phyloP scores from a whole-genome alignment of 2,888 invertebrate species.

The Rhagonycha lutea region DNA sequence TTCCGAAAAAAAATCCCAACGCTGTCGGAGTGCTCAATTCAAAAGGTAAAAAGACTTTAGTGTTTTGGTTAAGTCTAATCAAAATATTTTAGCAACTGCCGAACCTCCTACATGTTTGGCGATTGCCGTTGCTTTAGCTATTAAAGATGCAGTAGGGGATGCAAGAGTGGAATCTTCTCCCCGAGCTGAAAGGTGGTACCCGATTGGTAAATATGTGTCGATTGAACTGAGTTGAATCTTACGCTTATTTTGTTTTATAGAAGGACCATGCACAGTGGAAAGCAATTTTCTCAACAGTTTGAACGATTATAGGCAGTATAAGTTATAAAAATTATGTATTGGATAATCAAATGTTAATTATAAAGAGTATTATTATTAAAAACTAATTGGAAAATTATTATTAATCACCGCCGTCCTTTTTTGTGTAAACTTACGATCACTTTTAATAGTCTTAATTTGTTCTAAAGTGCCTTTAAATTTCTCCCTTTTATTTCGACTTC shows the following conservation, averaged over 20 bases:
- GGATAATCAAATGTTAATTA: too few species aligned
- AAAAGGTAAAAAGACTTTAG: slow-evolving; percentile 63
- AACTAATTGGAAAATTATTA: too few species aligned
- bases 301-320: slow-evolving; percentile 39
- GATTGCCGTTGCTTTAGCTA: slow-evolving; percentile 52
- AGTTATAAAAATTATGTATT: slow-evolving; percentile 22
- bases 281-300: slow-evolving; percentile 40
- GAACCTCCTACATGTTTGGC: slow-evolving; percentile 66
- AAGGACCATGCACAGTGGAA: slow-evolving; percentile 43
- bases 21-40: slow-evolving; percentile 71
- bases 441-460: too few species aligned
- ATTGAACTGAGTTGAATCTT: not conserved
- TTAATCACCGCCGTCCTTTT: too few species aligned
- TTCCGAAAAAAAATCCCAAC: slow-evolving; percentile 69
- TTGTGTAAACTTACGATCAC: too few species aligned
- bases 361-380: too few species aligned
- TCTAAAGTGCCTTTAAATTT: too few species aligned
- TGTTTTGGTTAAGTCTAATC: not conserved
- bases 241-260: slow-evolving; percentile 34
- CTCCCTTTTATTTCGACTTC: too few species aligned
- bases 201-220: slow-evolving; percentile 36
- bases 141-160: slow-evolving; percentile 41
- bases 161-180: slow-evolving; percentile 38
- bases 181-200: slow-evolving; percentile 35
- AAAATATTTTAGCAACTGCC: slow-evolving; percentile 60